Percentiles rank a stretch among this genome's conserved stretches.
Evolutionary conservation across 2,797 vertebrate genomes (phyloP).

Genomic region (Taeniopygia guttata): DNA sequence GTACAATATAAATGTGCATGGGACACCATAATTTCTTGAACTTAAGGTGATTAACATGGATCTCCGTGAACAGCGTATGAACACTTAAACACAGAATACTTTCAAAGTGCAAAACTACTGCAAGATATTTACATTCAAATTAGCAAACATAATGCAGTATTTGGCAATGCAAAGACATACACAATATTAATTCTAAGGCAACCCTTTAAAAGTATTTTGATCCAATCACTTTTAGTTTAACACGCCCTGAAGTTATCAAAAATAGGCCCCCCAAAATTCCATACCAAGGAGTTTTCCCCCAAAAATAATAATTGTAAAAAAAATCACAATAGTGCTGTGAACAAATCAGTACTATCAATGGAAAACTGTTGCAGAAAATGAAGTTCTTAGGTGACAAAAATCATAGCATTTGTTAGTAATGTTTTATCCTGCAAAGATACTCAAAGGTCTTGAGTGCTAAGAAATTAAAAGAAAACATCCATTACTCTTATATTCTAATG

Average conservation of each 20-base stretch:
- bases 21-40: neutral
- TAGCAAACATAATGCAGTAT: neutral
- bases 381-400: neutral
- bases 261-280: neutral
- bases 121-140: neutral
- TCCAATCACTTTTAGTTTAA: neutral
- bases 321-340: neutral
- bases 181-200: neutral
- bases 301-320: neutral
- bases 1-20: neutral
- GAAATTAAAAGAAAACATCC: neutral
- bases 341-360: neutral
- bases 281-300: accelerated
- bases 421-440: neutral
- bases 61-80: neutral
- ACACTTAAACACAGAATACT: neutral
- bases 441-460: neutral
- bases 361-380: neutral
- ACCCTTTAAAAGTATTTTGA: neutral
- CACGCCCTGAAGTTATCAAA: neutral
- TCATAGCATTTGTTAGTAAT: neutral
- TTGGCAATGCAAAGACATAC: neutral
- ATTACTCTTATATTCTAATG: neutral
- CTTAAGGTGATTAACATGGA: neutral
- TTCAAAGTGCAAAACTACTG: neutral